Conservation (phyloP, 2,797 vertebrate genomes). For the Hemibagrus guttatus region DNA sequence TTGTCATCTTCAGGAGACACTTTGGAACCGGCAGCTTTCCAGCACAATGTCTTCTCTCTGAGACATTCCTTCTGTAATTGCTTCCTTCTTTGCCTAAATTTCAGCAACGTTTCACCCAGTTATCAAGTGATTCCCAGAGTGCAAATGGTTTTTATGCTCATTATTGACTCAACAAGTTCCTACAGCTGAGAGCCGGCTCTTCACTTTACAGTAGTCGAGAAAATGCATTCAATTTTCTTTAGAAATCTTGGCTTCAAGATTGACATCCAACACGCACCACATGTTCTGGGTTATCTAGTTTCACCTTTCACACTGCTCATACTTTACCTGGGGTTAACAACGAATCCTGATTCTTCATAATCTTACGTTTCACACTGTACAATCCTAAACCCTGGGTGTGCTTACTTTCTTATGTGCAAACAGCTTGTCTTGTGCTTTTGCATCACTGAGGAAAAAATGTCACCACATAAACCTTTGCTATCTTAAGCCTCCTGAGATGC, state of each 20-base stretch:
- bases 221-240: constrained; percentile 21
- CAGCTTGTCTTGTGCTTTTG: too few relatives aligned
- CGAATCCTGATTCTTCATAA: too few relatives aligned
- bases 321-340: too few relatives aligned
- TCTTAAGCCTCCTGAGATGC: too few relatives aligned
- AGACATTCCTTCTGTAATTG: constrained; percentile 43
- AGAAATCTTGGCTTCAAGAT: not conserved
- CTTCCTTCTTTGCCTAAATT: constrained; percentile 30
- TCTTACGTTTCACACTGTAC: too few relatives aligned
- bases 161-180: constrained; percentile 33
- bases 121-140: constrained; percentile 46
- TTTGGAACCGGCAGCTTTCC: constrained; percentile 21
- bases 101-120: constrained; percentile 40
- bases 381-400: too few relatives aligned
- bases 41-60: not conserved
- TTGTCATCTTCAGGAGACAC: constrained; percentile 13
- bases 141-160: constrained; percentile 46
- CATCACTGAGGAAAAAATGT: too few relatives aligned
- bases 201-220: constrained; percentile 26
- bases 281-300: too few relatives aligned
- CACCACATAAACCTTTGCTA: too few relatives aligned
- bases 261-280: not conserved
- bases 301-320: too few relatives aligned
- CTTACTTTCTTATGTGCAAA: too few relatives aligned
- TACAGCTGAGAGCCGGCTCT: constrained; percentile 35